Base-by-base conservation (phyloP, 2,113 vertebrate genomes). In the Vulpes vulpes region DNA sequence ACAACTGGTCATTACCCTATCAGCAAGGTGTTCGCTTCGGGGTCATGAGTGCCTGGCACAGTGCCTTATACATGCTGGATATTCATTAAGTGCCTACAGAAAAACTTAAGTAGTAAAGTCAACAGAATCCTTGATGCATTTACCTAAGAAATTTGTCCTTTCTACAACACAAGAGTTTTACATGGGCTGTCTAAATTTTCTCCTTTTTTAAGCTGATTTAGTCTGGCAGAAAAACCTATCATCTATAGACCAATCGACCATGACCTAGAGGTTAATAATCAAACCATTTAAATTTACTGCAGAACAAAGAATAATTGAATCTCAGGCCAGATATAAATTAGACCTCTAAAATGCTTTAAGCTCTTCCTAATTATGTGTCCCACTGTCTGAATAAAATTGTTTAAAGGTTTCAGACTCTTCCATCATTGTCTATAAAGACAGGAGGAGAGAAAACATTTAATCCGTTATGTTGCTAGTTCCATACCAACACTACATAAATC, bases 261-360 rank as follows among this genome's bases (percentile, higher is more conserved):
- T 60, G 69, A 95, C 73, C 94, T 20, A 84, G 80, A 96, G 73
- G 69, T 96, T 96, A 94, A 93, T 91, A 81, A 93, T 91, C 80
- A 93, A 98, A 67, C 35, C 64, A 92, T 87, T 92, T 90, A 87
- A 80, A 94, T 97, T 95, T 90, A 96, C 65, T 85, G 27, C 60
- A 95, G 59, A 84, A 53, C 32, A 90, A 73, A 80, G 62, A 96
- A 92, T 90, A 88, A 98, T 12, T 83, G 67, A 84, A 83, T 87
- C 84, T 95, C 71, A 30, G 20, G 38, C 69, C 51, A 89, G 69
- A 84, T 38, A 96, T 53, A 88, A 92, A 91, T 90, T 38, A 91
- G 57, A 90, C 30, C 43, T 94, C 84, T 88, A 89, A 97, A 97
- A 94, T 38, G 35, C 59, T 96, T 90, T 92, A 87, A 81, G n/a